Conservation (phyloP, 2,797 vertebrate species). For the Oreochromis grahami region DNA sequence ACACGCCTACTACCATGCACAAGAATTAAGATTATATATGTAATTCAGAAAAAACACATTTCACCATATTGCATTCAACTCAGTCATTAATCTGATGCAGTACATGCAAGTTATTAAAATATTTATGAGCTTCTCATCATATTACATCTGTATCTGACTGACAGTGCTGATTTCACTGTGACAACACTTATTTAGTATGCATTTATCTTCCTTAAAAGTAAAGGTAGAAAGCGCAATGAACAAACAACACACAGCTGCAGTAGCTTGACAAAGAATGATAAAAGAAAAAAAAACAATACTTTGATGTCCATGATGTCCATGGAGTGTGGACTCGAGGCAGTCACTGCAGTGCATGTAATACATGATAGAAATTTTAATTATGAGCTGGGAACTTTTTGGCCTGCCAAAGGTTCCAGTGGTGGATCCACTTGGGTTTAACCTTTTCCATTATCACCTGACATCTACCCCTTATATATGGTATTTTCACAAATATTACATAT, state of each 20-base stretch:
- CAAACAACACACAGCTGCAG: not conserved
- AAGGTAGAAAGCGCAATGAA: not conserved
- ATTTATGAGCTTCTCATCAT: not conserved
- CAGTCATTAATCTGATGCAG: not conserved
- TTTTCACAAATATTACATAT: not conserved
- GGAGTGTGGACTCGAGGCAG: not conserved
- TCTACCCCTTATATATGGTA: not conserved
- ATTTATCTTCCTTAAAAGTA: not conserved
- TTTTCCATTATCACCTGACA: not conserved
- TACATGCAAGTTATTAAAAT: not conserved
- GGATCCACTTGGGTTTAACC: not conserved
- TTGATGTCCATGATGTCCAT: not conserved
- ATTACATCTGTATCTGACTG: not conserved
- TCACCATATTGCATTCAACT: not conserved
- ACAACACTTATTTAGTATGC: not conserved
- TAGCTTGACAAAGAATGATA: not conserved
- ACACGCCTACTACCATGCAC: not conserved
- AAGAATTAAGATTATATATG: not conserved
- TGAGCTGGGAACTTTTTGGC: not conserved
- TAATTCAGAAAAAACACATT: not conserved
- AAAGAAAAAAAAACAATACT: not conserved
- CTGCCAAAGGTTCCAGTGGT: not conserved
- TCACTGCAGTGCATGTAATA: not conserved
- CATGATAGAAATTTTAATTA: not conserved
- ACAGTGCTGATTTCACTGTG: not conserved